Base-by-base conservation (phyloP, 1,140 invertebrate genomes). In the Cyrtorhinus lividipennis region DNA sequence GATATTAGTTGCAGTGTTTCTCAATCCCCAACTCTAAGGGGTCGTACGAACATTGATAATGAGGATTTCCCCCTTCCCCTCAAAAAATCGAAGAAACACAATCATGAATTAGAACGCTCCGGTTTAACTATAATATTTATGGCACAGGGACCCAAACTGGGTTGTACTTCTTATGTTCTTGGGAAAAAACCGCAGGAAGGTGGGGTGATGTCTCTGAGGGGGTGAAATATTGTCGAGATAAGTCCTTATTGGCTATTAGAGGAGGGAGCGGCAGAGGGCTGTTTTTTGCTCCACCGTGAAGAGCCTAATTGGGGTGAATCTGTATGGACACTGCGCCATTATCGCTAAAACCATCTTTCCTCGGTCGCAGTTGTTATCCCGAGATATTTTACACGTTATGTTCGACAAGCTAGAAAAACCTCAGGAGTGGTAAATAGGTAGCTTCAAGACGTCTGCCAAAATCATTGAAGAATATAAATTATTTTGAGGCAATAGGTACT, bases 241-340 rank as follows among this genome's bases (percentile, higher is more conserved):
- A 53, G 10, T 53, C 48, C 48, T 53, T 53, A 53, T 53, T 53
- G 48, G 48, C 48, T 53, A 53, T 53, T 53, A 53, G 48, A 22
- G n/a, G 20, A 53, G 48, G 48, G 20, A 8, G 20, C 20, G 48
- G 48, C 10, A 20, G 10, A 22, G 8, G 48, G 48, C 3, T 5
- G 30, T 38, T 38, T 38, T 38, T 38, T 38, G 30, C 30, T 15
- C 30, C 30, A 38, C 5, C 30, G 30, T 53, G 48, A 53, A 53
- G 18, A 53, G 48, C 48, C 48, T 53, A 53, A 53, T 53, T 53
- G 48, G 30, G 30, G 48, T 53, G 10, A 22, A 22, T 22, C 20
- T 53, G 12, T 53, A 53, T 53, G 20, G 48, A 15, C 48, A 13
- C 8, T 12, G 48, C 10, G 20, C 48, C 20, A 53, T 53, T 53